These are phyloP conservation scores for Pandemis cinnamomeana DNA, from an alignment of 2,888 invertebrate genomes.

Conservation along the genomic window DNA sequence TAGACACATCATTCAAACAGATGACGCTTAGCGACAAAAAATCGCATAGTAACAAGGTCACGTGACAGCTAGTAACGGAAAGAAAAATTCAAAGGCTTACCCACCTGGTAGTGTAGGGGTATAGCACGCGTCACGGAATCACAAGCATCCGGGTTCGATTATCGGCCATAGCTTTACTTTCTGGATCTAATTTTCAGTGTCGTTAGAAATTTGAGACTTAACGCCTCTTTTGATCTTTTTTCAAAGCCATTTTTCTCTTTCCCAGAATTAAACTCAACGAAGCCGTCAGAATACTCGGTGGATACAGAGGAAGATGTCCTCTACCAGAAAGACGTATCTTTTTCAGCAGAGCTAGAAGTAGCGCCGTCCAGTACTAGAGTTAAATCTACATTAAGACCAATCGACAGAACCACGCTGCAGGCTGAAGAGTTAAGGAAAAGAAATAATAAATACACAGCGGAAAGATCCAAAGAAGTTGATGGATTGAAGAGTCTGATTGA, in stretches of 20 bases:
- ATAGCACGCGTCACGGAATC: too few species aligned
- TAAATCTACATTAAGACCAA: conserved; percentile 68
- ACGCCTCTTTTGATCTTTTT: too few species aligned
- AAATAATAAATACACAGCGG: conserved; percentile 72
- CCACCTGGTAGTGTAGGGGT: too few species aligned
- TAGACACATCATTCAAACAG: too few species aligned
- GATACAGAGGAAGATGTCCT: conserved; percentile 88
- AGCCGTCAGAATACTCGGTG: conserved; percentile 79
- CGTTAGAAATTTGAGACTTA: too few species aligned
- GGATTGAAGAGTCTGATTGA: conserved; percentile 75
- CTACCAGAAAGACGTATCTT: conserved; percentile 91
- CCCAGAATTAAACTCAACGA: conserved; percentile 91
- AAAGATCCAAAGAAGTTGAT: conserved; percentile 71
- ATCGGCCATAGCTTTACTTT: too few species aligned
- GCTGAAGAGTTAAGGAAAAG: conserved; percentile 50
- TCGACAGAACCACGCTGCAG: conserved; percentile 63
- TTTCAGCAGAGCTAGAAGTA: conserved; percentile 89
- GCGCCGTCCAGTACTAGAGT: conserved; percentile 81
- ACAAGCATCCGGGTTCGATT: too few species aligned
- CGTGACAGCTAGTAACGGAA: too few species aligned
- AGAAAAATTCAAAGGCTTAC: too few species aligned
- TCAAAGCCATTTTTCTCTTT: conserved; percentile 49
- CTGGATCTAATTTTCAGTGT: too few species aligned
- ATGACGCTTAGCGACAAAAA: too few species aligned
- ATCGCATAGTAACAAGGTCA: too few species aligned